Conservation (phyloP, 2,797 vertebrate genomes). For the Hoplostethus atlanticus region DNA sequence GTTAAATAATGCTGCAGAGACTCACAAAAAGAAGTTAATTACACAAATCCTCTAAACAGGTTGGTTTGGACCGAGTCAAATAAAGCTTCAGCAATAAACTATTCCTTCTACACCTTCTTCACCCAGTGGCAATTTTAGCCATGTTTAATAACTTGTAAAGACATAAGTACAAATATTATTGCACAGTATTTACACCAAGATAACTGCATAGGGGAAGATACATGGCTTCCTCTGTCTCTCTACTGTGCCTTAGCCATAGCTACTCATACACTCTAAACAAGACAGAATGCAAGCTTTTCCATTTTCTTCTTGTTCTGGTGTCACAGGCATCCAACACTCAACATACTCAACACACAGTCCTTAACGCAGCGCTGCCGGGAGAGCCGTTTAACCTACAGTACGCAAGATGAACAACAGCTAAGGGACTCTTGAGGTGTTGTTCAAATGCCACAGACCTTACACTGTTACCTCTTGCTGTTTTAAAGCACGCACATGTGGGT, state of each 20-base stretch:
- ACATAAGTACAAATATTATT: constrained; percentile 52
- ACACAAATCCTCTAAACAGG: constrained; percentile 12
- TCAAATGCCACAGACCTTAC: constrained; percentile 72
- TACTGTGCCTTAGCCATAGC: constrained; percentile 19
- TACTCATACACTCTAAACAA: constrained; percentile 10
- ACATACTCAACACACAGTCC: constrained; percentile 12
- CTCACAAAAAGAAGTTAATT: constrained; percentile 14
- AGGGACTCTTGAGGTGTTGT: constrained; percentile 67
- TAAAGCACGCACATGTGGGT: constrained; percentile 49
- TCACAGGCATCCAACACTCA: constrained; percentile 21
- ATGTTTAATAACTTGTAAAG: constrained; percentile 50
- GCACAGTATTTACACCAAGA: constrained; percentile 40
- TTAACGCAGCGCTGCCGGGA: constrained; percentile 43
- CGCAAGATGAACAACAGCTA: constrained; percentile 68
- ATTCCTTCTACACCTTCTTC: constrained; percentile 41
- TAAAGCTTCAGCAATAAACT: constrained; percentile 53
- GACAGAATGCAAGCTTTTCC: constrained; percentile 51
- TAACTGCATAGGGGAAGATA: constrained; percentile 32
- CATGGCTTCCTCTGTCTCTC: constrained; percentile 28
- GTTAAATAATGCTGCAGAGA: constrained; percentile 19
- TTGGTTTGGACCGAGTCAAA: constrained; percentile 25
- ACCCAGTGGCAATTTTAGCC: constrained; percentile 43
- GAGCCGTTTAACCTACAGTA: constrained; percentile 63
- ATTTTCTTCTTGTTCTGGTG: constrained; percentile 52
- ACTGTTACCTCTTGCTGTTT: constrained; percentile 60